Base-by-base conservation (phyloP, 1,140 invertebrate species). In the Eriocheir sinensis region DNA sequence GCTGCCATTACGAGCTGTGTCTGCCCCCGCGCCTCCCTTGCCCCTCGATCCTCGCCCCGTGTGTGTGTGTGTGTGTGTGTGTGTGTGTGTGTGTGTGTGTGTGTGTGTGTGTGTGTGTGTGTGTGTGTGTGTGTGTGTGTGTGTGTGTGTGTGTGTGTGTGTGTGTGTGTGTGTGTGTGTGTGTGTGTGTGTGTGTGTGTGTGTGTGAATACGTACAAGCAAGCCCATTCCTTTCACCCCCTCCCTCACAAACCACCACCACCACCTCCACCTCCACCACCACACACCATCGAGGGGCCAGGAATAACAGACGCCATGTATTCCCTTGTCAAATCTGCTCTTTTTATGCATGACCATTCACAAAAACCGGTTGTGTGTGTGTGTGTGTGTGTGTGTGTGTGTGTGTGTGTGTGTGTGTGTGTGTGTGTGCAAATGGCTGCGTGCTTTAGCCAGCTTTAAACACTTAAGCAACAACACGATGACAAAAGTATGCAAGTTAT, bases 61-160 rank as follows among this genome's bases (percentile, higher is more conserved):
- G 32, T 86, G 83, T 86, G 83, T 86, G 83, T 86, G 83, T 86
- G 83, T 86, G 83, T 86, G 83, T 86, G 83, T 86, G 83, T 86
- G 83, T 86, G 83, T 86, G 83, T 86, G 83, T 86, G 83, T 86
- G 83, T 86, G 83, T 86, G 83, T 86, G 83, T 86, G 83, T 86
- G 83, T 86, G 83, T 86, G 83, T 86, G 83, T 86, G 83, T 86
- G 83, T 86, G 83, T 86, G 83, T 86, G 83, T 86, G 83, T 86
- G 83, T 86, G 83, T 86, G 83, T 86, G 83, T 86, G 83, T 86
- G 83, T 86, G 83, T 86, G 81, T 85, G 81, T 85, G 83, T 86
- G 83, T 86, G 83, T 86, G 83, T 86, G 83, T 86, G n/a, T 86
- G 83, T n/a, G n/a, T n/a, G n/a, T n/a, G n/a, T n/a, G n/a, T n/a